A percentile compares a stretch with the other conserved stretches of the same genome.
phyloP scores from a whole-genome alignment of 1,140 invertebrate species.

The Mamestra configurata region DNA sequence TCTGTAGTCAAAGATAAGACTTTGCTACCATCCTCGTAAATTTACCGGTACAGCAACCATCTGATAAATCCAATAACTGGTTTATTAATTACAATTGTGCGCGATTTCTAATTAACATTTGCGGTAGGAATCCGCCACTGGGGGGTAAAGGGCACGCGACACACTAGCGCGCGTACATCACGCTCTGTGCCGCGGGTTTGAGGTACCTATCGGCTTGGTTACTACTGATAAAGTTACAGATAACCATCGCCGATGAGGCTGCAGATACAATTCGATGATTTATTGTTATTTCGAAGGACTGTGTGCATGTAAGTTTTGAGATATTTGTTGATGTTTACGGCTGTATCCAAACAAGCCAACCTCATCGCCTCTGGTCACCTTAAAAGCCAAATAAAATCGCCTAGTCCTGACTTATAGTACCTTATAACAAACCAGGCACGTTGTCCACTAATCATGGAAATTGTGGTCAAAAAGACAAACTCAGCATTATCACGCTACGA shows the following conservation, averaged over 20 bases:
- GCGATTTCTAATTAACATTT: conserved; percentile 14
- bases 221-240: conserved; percentile 22
- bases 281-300: background rate
- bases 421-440: too few species aligned
- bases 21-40: background rate
- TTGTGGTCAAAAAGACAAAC: too few species aligned
- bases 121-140: background rate
- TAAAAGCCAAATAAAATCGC: too few species aligned
- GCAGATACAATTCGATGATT: background rate
- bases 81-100: conserved; percentile 29
- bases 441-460: too few species aligned
- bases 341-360: background rate
- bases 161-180: conserved; percentile 11
- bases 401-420: background rate
- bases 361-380: background rate
- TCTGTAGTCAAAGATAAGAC: background rate
- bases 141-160: conserved; percentile 5
- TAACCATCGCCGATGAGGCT: conserved; percentile 4
- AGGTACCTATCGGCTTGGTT: background rate
- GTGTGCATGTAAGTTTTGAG: background rate
- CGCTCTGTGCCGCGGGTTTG: background rate
- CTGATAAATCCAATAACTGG: background rate
- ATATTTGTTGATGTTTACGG: background rate
- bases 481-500: background rate
- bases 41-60: background rate